A percentile compares a stretch with the other conserved stretches of the same genome.
These are phyloP conservation scores for Trissonchulus latispiculum DNA, from an alignment of 2,888 invertebrate genomes.

Conservation along the genomic window DNA sequence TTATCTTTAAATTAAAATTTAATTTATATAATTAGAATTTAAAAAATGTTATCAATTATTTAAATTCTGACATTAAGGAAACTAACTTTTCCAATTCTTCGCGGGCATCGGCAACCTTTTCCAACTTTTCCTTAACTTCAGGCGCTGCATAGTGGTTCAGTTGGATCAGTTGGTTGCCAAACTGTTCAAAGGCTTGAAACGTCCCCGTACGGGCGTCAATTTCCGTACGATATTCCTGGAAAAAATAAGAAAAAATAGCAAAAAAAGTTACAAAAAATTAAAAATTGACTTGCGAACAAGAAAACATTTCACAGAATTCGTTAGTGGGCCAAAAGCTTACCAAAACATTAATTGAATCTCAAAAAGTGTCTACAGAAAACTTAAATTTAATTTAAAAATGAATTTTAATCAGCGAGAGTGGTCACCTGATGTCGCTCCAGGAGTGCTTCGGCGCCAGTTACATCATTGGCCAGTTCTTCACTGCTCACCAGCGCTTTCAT, in stretches of 20 bases:
- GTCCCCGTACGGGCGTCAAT: slow-evolving; percentile 96
- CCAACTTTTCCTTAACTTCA: slow-evolving; percentile 86
- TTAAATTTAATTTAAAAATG: too few species aligned
- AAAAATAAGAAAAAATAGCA: neutral
- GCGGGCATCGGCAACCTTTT: slow-evolving; percentile 76
- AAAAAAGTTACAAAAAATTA: neutral
- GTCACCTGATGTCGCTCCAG: slow-evolving; percentile 82
- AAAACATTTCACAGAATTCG: too few species aligned
- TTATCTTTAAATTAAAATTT: too few species aligned
- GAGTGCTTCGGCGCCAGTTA: slow-evolving; percentile 97
- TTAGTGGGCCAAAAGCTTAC: too few species aligned
- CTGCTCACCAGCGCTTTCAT: slow-evolving; percentile 96
- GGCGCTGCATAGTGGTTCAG: slow-evolving; percentile 92
- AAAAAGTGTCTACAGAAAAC: too few species aligned
- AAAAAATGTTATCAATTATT: too few species aligned
- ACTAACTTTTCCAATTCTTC: slow-evolving; percentile 68
- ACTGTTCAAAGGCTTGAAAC: slow-evolving; percentile 93
- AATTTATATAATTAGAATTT: too few species aligned
- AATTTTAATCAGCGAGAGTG: too few species aligned
- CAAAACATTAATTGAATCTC: too few species aligned
- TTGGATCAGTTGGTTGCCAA: slow-evolving; percentile 87
- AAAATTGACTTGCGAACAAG: neutral
- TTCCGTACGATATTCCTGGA: slow-evolving; percentile 58
- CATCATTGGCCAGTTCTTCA: slow-evolving; percentile 94
- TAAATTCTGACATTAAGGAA: too few species aligned